Percentiles rank a stretch among this genome's conserved stretches.
Conservation (phyloP, 2,113 vertebrate species). For the Coptodon bakossiorum region DNA sequence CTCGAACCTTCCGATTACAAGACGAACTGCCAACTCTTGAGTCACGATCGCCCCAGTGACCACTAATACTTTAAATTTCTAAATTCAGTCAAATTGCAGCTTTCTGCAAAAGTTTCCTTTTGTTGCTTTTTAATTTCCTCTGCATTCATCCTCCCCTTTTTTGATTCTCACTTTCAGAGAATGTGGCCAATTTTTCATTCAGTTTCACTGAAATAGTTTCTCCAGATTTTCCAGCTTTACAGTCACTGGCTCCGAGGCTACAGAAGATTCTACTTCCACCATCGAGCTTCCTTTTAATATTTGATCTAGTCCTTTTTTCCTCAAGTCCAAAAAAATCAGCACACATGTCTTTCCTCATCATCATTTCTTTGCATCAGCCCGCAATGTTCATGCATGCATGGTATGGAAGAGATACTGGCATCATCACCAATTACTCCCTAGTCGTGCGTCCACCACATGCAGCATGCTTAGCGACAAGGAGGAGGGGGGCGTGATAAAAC, state of each 20-base stretch:
- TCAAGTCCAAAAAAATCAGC: neutral
- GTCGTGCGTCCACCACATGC: neutral
- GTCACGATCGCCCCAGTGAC: too few relatives aligned
- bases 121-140: neutral
- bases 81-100: neutral
- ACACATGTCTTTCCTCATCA: neutral
- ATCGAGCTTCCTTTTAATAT: neutral
- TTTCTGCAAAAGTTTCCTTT: neutral
- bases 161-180: neutral
- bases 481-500: neutral
- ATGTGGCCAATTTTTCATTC: neutral
- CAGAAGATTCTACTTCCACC: neutral
- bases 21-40: too few relatives aligned
- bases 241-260: neutral
- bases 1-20: too few relatives aligned
- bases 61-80: neutral
- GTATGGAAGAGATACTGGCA: neutral
- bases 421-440: neutral
- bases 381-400: neutral
- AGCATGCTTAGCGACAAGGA: neutral
- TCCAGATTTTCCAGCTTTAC: neutral
- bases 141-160: neutral
- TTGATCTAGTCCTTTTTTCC: neutral
- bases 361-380: neutral
- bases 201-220: neutral